Percentiles rank a stretch among this genome's conserved stretches.
These are phyloP conservation scores for Scylla paramamosain DNA, from an alignment of 1,140 invertebrate genomes.

Conservation along the genomic window DNA sequence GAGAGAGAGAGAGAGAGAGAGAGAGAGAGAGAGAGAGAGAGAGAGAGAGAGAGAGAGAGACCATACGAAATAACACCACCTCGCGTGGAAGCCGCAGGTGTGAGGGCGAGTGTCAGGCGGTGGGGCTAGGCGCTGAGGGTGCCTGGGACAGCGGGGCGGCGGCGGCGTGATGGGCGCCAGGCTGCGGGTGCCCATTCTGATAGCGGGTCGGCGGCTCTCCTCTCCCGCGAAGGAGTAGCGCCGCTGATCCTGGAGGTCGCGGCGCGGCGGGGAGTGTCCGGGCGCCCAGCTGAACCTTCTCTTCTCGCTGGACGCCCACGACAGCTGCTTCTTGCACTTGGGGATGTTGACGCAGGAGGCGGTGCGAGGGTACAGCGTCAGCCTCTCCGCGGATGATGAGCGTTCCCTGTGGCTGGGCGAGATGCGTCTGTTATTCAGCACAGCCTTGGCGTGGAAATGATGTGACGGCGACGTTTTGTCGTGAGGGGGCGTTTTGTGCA, in stretches of 20 bases:
- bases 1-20: conserved; percentile 40
- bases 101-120: neutral
- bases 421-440: conserved; percentile 47
- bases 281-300: conserved; percentile 69
- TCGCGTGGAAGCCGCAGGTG: neutral
- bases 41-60: conserved; percentile 28
- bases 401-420: neutral
- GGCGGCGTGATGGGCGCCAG: conserved; percentile 47
- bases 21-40: conserved; percentile 51
- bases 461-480: neutral
- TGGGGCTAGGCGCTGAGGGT: neutral
- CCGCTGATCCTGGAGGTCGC: neutral
- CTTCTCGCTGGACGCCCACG: conserved; percentile 65
- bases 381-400: neutral
- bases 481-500: neutral
- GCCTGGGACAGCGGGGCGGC: neutral
- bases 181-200: conserved; percentile 66
- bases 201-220: conserved; percentile 32
- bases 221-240: conserved; percentile 59
- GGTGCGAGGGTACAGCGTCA: conserved; percentile 53
- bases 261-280: neutral
- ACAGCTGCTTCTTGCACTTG: conserved; percentile 63
- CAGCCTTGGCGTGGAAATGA: neutral
- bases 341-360: conserved; percentile 57
- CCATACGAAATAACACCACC: neutral